phyloP scores from a whole-genome alignment of 2,797 vertebrate genomes.

The Gorsachius magnificus region DNA sequence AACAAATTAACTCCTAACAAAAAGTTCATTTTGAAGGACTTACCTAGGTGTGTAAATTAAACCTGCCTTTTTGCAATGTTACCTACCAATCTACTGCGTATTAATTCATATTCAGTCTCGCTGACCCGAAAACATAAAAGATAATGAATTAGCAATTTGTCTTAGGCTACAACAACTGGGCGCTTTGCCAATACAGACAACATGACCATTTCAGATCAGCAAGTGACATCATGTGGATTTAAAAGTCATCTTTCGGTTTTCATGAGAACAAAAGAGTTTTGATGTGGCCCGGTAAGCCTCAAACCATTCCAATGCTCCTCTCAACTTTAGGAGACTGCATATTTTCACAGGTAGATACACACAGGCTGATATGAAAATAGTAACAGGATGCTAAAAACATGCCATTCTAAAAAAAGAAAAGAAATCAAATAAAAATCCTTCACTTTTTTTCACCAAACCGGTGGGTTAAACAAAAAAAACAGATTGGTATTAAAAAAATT shows the following conservation, averaged over 20 bases:
- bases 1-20: neutral
- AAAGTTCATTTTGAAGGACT: neutral
- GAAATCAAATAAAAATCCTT: neutral
- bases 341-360: neutral
- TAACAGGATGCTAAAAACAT: neutral
- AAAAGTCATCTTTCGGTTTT: neutral
- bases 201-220: neutral
- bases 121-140: neutral
- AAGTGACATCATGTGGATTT: neutral
- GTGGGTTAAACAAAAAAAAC: neutral
- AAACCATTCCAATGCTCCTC: neutral
- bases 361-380: neutral
- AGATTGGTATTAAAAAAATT: neutral
- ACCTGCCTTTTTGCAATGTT: neutral
- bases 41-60: rapidly evolving
- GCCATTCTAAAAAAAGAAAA: no score
- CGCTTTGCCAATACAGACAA: neutral
- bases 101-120: rapidly evolving
- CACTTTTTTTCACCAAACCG: neutral
- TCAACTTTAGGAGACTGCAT: neutral
- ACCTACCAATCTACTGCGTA: rapidly evolving
- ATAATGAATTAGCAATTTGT: neutral
- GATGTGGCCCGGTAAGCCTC: neutral
- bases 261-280: neutral
- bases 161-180: neutral